phyloP scores from a whole-genome alignment of 2,113 vertebrate genomes.

The Anhinga anhinga region DNA sequence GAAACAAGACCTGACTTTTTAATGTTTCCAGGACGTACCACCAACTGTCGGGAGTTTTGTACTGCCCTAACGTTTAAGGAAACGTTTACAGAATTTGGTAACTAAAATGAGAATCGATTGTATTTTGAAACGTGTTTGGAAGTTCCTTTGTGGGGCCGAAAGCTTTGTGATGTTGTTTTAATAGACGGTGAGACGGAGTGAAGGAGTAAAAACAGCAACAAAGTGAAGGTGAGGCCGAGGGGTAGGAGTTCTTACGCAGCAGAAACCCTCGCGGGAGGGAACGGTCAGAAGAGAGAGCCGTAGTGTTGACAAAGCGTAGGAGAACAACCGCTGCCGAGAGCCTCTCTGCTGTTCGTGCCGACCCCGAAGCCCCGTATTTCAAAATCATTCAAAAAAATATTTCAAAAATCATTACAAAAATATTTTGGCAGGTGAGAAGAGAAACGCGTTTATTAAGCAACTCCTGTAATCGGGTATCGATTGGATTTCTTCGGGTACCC shows the following conservation, averaged over 20 bases:
- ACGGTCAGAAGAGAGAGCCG: rapidly evolving
- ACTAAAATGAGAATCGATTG: conserved; percentile 61
- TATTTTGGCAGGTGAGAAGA: neutral
- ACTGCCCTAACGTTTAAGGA: neutral
- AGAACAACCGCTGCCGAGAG: neutral
- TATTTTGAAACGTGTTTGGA: conserved; percentile 31
- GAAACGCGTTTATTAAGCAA: neutral
- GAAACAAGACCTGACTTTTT: neutral
- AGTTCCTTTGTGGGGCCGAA: neutral
- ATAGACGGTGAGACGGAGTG: rapidly evolving
- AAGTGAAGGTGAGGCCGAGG: neutral
- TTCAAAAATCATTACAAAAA: too few relatives aligned
- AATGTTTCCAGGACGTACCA: neutral
- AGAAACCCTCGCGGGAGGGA: neutral
- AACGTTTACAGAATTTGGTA: conserved; percentile 53
- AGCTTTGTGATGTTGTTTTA: neutral
- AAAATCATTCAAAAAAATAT: too few relatives aligned
- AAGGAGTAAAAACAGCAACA: neutral
- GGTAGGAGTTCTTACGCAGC: neutral
- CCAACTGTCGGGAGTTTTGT: neutral
- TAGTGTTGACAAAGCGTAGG: too few relatives aligned
- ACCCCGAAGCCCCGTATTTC: neutral
- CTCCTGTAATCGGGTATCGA: rapidly evolving
- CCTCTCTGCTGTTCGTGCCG: neutral
- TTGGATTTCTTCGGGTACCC: neutral